Percentiles rank a stretch among this genome's conserved stretches.
phyloP scores from a whole-genome alignment of 2,113 vertebrate species.

The Corythoichthys haematopterus region DNA sequence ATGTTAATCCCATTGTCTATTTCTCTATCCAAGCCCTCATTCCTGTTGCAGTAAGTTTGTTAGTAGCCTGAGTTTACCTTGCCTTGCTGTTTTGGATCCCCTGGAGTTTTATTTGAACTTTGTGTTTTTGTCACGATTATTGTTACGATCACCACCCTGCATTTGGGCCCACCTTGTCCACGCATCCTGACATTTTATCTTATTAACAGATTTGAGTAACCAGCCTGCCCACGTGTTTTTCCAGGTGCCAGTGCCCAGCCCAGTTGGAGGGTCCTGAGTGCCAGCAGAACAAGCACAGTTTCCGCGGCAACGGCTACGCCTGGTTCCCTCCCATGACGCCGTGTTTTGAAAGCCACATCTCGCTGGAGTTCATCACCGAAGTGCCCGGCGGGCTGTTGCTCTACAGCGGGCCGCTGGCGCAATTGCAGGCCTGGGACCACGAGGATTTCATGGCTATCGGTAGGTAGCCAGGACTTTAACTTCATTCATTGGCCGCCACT shows the following conservation, averaged over 20 bases:
- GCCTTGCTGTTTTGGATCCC: too few species aligned
- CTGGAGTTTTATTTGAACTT: too few species aligned
- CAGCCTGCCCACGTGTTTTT: conserved; percentile 1
- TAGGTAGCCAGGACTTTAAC: conserved; percentile 41
- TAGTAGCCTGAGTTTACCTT: too few species aligned
- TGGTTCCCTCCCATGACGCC: conserved; percentile 84
- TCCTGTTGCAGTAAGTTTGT: too few species aligned
- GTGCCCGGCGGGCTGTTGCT: conserved; percentile 80
- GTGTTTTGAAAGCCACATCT: conserved; percentile 82
- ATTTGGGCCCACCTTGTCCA: too few species aligned
- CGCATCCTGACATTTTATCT: too few species aligned
- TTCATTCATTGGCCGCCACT: too few species aligned
- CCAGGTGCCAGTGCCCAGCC: conserved; percentile 79
- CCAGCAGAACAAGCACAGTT: conserved; percentile 87
- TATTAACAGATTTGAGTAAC: background rate
- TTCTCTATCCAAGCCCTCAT: too few species aligned
- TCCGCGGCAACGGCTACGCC: conserved; percentile 85
- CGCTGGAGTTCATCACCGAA: conserved; percentile 85
- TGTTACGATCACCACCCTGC: too few species aligned
- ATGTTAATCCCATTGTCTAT: too few species aligned
- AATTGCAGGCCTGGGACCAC: conserved; percentile 74
- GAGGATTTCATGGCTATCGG: conserved; percentile 87
- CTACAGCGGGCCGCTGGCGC: conserved; percentile 80
- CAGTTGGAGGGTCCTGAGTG: conserved; percentile 84
- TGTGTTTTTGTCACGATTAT: too few species aligned